A percentile compares a stretch with the other conserved stretches of the same genome.
These are phyloP conservation scores for Thrips palmi DNA, from an alignment of 1,140 invertebrate species.

Conservation along the genomic window DNA sequence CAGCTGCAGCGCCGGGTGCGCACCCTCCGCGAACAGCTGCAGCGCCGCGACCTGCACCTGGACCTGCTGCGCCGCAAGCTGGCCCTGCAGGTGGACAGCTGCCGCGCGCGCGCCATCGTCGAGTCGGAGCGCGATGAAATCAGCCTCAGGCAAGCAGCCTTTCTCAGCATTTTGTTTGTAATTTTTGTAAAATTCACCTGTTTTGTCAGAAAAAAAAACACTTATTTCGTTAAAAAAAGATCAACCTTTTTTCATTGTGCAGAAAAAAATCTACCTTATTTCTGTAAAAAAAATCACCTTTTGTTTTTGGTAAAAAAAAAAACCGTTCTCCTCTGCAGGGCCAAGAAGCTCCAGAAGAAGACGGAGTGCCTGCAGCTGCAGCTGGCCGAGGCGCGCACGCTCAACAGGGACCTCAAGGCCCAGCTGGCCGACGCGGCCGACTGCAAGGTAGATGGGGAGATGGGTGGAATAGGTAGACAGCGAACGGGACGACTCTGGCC, in stretches of 20 bases:
- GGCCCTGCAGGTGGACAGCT: constrained; percentile 36
- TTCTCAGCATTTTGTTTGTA: not conserved
- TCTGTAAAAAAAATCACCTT: constrained; percentile 4
- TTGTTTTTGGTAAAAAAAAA: constrained; percentile 1
- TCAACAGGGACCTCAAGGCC: constrained; percentile 53
- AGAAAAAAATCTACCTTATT: too few species aligned
- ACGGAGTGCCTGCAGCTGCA: constrained; percentile 52
- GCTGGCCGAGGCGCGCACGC: constrained; percentile 45
- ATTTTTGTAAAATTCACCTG: not conserved
- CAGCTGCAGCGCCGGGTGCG: constrained; percentile 63
- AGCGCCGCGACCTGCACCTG: constrained; percentile 76
- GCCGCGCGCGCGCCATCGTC: constrained; percentile 15
- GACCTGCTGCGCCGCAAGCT: constrained; percentile 75
- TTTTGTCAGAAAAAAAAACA: not conserved
- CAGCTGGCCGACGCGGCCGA: constrained; percentile 64
- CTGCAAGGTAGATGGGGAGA: constrained; percentile 50
- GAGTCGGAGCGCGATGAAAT: constrained; percentile 53
- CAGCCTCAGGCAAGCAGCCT: constrained; percentile 30
- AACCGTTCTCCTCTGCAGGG: constrained; percentile 21
- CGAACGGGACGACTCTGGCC: too few species aligned
- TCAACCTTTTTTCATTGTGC: too few species aligned
- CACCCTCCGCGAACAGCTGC: constrained; percentile 68
- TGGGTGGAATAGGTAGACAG: too few species aligned
- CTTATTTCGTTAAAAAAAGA: too few species aligned
- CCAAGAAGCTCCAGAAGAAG: constrained; percentile 57